A percentile compares a stretch with the other conserved stretches of the same genome.
phyloP scores from a whole-genome alignment of 2,797 vertebrate genomes.

The Perdix hodgsoniae region DNA sequence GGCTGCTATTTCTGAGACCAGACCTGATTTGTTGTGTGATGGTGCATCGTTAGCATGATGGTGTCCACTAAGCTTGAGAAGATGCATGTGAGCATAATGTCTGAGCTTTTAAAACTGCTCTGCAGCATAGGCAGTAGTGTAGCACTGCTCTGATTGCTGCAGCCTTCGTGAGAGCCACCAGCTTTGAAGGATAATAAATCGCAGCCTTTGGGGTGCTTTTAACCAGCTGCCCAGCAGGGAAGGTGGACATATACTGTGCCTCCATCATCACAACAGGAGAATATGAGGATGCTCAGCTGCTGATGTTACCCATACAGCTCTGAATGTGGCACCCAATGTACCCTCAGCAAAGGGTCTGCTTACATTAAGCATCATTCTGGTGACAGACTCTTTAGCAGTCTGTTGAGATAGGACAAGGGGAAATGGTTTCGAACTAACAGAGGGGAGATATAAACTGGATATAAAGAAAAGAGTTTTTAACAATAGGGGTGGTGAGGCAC shows the following conservation, averaged over 20 bases:
- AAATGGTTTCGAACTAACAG: too few relatives aligned
- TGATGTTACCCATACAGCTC: neutral
- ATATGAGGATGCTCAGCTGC: accelerated
- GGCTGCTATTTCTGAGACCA: neutral
- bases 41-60: neutral
- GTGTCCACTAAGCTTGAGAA: neutral
- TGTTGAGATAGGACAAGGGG: too few relatives aligned
- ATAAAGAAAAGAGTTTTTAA: too few relatives aligned
- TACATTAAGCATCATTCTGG: neutral
- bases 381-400: too few relatives aligned
- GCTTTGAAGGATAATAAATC: neutral
- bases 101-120: neutral
- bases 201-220: neutral
- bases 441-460: too few relatives aligned
- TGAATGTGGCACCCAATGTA: accelerated
- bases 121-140: neutral
- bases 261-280: neutral
- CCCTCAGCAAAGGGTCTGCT: neutral
- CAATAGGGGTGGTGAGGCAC: too few relatives aligned
- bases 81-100: accelerated
- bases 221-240: neutral
- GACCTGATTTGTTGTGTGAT: neutral
- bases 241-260: too few relatives aligned
- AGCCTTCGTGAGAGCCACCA: neutral
- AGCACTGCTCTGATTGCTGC: neutral